A percentile compares a stretch with the other conserved stretches of the same genome.
phyloP scores from a whole-genome alignment of 2,888 invertebrate genomes.

The Odontocerum albicorne region DNA sequence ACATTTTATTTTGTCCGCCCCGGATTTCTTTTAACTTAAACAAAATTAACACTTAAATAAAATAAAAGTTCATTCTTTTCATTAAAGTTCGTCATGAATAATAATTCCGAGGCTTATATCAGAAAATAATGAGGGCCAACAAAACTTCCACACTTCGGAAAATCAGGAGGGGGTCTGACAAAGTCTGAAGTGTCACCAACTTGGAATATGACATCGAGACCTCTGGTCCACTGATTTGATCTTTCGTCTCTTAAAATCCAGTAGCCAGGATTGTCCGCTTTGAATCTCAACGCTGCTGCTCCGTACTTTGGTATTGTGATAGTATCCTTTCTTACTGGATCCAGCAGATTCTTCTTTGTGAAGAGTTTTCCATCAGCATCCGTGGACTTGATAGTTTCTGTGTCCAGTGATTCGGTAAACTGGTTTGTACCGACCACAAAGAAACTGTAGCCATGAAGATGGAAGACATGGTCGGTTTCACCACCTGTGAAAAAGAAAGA shows the following conservation, averaged over 20 bases:
- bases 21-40: no score
- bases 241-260: conserved; percentile 82
- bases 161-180: conserved; percentile 67
- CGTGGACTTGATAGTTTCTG: conserved; percentile 59
- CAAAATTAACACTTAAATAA: no score
- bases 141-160: conserved; percentile 78
- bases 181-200: conserved; percentile 69
- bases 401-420: conserved; percentile 54
- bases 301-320: conserved; percentile 72
- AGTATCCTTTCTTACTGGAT: conserved; percentile 72
- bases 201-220: conserved; percentile 72
- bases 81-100: conserved; percentile 25
- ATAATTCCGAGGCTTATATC: conserved; percentile 46
- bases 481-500: conserved; percentile 52
- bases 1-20: no score
- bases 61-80: no score
- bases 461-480: conserved; percentile 69
- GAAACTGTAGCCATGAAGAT: conserved; percentile 76
- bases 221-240: conserved; percentile 72
- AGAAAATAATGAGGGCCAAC: conserved; percentile 76
- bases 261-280: conserved; percentile 77
- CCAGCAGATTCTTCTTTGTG: conserved; percentile 55
- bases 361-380: conserved; percentile 61
- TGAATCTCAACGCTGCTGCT: conserved; percentile 69
- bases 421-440: conserved; percentile 63